Evolutionary conservation across 2,113 vertebrate species (phyloP).

Genomic region (Rhipidura dahli): DNA sequence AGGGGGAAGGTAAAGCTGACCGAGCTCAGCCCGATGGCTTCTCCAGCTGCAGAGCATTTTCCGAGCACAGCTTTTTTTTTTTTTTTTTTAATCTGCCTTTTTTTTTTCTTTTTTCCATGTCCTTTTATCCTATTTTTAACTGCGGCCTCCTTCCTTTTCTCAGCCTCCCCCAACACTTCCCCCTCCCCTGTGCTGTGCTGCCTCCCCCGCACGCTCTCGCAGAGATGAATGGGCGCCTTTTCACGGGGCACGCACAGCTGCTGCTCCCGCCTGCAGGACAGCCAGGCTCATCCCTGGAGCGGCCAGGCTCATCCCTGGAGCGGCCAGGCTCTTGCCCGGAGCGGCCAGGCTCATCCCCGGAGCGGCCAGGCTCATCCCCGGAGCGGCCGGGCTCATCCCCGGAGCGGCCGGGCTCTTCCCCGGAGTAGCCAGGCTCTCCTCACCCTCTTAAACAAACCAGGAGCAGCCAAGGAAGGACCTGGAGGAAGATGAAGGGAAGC

Average conservation of each 20-base stretch:
- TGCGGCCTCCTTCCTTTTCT: slow-evolving; percentile 70
- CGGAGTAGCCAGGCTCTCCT: background rate
- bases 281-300: background rate
- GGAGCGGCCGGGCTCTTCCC: too few relatives aligned
- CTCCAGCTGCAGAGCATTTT: slow-evolving; percentile 75
- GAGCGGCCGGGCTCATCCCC: background rate
- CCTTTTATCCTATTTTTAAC: slow-evolving; percentile 85
- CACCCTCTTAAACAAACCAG: background rate
- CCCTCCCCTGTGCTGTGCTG: slow-evolving; percentile 32
- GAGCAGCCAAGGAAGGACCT: background rate
- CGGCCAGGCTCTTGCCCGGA: background rate
- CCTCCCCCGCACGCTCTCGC: slow-evolving; percentile 56
- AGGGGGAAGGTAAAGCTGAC: slow-evolving; percentile 58
- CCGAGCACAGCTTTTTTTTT: slow-evolving; percentile 11
- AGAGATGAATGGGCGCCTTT: slow-evolving; percentile 72
- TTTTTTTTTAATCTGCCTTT: background rate
- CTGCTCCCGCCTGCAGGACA: background rate
- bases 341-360: background rate
- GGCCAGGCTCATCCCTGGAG: background rate
- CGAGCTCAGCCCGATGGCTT: slow-evolving; percentile 52
- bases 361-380: too few relatives aligned
- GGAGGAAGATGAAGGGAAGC: background rate
- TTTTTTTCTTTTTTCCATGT: slow-evolving; percentile 11
- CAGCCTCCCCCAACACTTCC: slow-evolving; percentile 69
- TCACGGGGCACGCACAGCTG: slow-evolving; percentile 63